A percentile compares a stretch with the other conserved stretches of the same genome.
Evolutionary conservation across 1,140 invertebrate genomes (phyloP).

Genomic region (Monomorium pharaonis): DNA sequence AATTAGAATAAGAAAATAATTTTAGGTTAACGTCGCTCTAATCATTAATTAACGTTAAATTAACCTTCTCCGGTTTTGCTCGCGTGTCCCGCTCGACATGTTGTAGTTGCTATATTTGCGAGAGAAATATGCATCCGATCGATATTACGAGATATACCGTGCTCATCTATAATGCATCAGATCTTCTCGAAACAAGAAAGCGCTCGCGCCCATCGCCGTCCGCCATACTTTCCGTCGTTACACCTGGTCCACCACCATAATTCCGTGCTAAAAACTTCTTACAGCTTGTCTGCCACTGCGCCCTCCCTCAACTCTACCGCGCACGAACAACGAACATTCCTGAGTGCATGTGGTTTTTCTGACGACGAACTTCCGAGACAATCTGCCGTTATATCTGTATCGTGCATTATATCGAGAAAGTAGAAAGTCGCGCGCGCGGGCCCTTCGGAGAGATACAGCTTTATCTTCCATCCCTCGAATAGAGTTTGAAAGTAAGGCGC

Average conservation of each 20-base stretch:
- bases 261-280: constrained; percentile 52
- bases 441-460: constrained; percentile 31
- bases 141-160: constrained; percentile 23
- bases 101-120: background rate
- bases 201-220: background rate
- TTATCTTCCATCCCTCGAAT: background rate
- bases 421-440: constrained; percentile 30
- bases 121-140: constrained; percentile 30
- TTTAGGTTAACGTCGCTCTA: background rate
- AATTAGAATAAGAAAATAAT: background rate
- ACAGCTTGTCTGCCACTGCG: constrained; percentile 22
- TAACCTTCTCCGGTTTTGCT: background rate
- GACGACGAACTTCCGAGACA: constrained; percentile 48
- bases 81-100: background rate
- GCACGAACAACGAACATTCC: constrained; percentile 10
- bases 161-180: constrained; percentile 54
- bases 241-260: constrained; percentile 56
- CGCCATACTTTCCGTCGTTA: constrained; percentile 52
- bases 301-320: background rate
- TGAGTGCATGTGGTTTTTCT: constrained; percentile 48
- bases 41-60: constrained; percentile 2
- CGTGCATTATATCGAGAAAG: constrained; percentile 26
- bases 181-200: constrained; percentile 52
- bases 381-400: constrained; percentile 46
- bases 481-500: constrained; percentile 51